Evolutionary conservation across 1,140 invertebrate species (phyloP).

Genomic region (Lithobius niger): DNA sequence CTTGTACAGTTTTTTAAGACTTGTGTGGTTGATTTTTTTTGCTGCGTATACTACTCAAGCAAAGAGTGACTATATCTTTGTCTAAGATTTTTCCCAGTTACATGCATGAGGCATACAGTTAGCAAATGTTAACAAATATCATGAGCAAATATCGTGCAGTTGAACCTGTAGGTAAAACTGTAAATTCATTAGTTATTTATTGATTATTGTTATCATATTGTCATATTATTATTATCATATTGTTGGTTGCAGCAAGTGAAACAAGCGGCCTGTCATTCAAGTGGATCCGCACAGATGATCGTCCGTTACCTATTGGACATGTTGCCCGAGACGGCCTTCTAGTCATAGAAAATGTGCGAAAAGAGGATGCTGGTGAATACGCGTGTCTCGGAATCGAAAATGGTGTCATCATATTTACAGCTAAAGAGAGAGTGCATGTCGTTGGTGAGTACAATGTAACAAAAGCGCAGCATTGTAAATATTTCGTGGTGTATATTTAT

Average conservation of each 20-base stretch:
- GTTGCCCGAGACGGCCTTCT: conserved; percentile 43
- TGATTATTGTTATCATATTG: conserved; percentile 14
- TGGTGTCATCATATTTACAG: conserved; percentile 32
- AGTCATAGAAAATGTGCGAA: conserved; percentile 44
- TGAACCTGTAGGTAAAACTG: no score
- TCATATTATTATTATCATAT: no score
- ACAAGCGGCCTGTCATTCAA: conserved; percentile 11
- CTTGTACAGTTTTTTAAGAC: no score
- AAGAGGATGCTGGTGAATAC: conserved; percentile 60
- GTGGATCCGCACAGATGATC: conserved; percentile 51
- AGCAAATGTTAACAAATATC: no score
- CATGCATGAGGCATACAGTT: no score
- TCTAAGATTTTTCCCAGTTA: no score
- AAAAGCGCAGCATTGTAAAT: not conserved
- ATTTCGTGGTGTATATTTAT: not conserved
- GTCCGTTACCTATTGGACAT: conserved; percentile 43
- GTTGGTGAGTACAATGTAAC: conserved; percentile 36
- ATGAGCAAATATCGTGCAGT: no score
- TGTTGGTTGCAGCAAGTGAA: conserved; percentile 15
- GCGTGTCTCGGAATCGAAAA: conserved; percentile 47
- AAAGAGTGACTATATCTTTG: no score
- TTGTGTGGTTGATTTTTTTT: no score
- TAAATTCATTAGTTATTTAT: no score
- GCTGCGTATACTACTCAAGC: no score
- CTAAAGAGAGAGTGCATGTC: conserved; percentile 40